Evolutionary conservation across 2,113 vertebrate genomes (phyloP), one percentile per base, ranked within the genome.

Genomic region (Tachuris rubrigastra): DNA sequence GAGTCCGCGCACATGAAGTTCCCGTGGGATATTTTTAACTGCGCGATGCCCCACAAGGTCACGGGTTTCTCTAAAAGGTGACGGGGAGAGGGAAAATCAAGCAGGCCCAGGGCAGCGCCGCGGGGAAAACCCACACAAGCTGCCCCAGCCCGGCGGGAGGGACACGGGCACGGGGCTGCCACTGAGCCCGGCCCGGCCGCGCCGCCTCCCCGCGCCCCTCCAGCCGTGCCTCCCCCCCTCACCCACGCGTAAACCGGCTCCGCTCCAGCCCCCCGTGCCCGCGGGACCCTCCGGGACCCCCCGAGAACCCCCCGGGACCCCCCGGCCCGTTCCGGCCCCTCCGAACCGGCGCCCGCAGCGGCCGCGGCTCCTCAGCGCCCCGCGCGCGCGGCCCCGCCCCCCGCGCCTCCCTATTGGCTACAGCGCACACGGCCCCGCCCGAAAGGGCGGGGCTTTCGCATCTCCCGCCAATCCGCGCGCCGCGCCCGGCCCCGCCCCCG

Each of bases 401-500:
- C 87, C 15, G 17, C n/a, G 9, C 27, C 8, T 21, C 81, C 65
- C 69, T 12, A 91, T 93, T 89, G 85, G 92, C 30, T 6, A 28
- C 3, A 4, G 20, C 44, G 7, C 7, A 11, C 1, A 10, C 1
- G 25, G 27, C 4, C 42, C 10, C 39, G 30, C 49, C 56, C 31
- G 0, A 6, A 5, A 0, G 19, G 80, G 87, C 60, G 19, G 21
- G 31, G 28, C 31, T 9, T 30, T 10, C 1, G 12, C 0, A 5
- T 4, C 9, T 1, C 5, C 52, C 39, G 6, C 95, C 95, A 96
- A 93, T 95, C 80, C 19, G 9, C n/a, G 24, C 37, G 10, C 41
- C 2, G 4, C 1, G 0, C 10, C 14, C 4, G 8, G 12, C 14
- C 23, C 7, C 33, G 7, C 14, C 7, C 11, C 9, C 56, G 5